Conservation (phyloP, 2,888 invertebrate genomes). For the Hybos culiciformis region DNA sequence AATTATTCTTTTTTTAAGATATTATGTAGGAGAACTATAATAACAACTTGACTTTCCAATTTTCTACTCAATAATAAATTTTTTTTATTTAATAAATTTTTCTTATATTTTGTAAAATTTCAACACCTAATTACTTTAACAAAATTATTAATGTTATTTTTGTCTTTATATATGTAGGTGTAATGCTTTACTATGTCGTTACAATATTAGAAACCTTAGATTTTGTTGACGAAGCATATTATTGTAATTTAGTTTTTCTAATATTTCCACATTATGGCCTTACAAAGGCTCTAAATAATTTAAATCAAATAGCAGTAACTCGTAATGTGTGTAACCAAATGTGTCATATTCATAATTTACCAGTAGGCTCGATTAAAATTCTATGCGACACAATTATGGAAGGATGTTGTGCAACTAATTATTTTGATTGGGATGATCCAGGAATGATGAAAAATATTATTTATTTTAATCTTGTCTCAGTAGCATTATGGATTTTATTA, state of each 20-base stretch:
- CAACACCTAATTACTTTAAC: slow-evolving; percentile 9
- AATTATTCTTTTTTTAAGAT: too few relatives aligned
- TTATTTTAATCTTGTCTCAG: background rate
- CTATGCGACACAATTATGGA: background rate
- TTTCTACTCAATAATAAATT: too few relatives aligned
- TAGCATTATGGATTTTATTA: background rate
- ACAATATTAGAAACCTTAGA: slow-evolving; percentile 41
- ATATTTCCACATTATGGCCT: slow-evolving; percentile 58
- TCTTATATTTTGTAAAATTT: background rate
- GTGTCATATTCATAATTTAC: slow-evolving; percentile 15
- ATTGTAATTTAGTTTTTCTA: slow-evolving; percentile 52
- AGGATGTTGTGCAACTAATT: slow-evolving; percentile 27
- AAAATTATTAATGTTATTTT: background rate
- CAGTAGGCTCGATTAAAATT: background rate
- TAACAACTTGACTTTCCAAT: too few relatives aligned
- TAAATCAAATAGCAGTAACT: slow-evolving; percentile 23
- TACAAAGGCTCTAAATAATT: slow-evolving; percentile 36
- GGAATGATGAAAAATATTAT: slow-evolving; percentile 55
- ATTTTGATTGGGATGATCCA: slow-evolving; percentile 51
- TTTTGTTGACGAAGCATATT: slow-evolving; percentile 42
- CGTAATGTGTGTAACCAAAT: slow-evolving; percentile 13
- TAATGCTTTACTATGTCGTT: slow-evolving; percentile 55
- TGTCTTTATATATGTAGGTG: slow-evolving; percentile 47
- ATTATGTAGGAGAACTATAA: too few relatives aligned
- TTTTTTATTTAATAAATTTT: too few relatives aligned